phyloP scores from a whole-genome alignment of 2,888 invertebrate genomes.

The Euplagia quadripunctaria region DNA sequence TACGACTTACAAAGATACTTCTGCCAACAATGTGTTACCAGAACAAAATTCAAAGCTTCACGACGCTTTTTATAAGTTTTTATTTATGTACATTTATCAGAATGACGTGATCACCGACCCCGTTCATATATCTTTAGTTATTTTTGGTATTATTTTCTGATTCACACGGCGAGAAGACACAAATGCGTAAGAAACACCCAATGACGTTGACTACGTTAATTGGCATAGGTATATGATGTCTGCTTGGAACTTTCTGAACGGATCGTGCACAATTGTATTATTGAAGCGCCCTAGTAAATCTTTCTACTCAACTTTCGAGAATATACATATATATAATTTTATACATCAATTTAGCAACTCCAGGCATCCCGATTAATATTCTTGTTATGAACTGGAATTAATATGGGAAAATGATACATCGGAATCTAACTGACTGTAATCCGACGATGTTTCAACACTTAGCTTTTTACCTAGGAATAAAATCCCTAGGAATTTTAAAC shows the following conservation, averaged over 20 bases:
- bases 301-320: background rate
- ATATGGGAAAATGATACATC: background rate
- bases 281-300: background rate
- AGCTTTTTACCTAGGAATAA: background rate
- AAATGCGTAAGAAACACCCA: constrained; percentile 54
- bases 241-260: constrained; percentile 28
- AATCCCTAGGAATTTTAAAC: too few species aligned
- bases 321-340: background rate
- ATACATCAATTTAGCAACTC: background rate
- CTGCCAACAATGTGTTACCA: constrained; percentile 21
- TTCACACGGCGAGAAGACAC: constrained; percentile 59
- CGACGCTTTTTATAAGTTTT: constrained; percentile 51
- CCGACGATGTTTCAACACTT: background rate
- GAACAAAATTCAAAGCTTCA: constrained; percentile 22
- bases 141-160: constrained; percentile 62
- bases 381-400: background rate
- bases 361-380: background rate
- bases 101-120: constrained; percentile 61
- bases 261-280: constrained; percentile 9
- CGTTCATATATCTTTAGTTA: constrained; percentile 60
- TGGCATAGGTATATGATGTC: constrained; percentile 31
- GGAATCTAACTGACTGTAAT: background rate
- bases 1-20: constrained; percentile 19
- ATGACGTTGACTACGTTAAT: constrained; percentile 46
- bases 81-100: constrained; percentile 45